phyloP scores from a whole-genome alignment of 2,113 vertebrate species.

The Lamprologus callipterus region DNA sequence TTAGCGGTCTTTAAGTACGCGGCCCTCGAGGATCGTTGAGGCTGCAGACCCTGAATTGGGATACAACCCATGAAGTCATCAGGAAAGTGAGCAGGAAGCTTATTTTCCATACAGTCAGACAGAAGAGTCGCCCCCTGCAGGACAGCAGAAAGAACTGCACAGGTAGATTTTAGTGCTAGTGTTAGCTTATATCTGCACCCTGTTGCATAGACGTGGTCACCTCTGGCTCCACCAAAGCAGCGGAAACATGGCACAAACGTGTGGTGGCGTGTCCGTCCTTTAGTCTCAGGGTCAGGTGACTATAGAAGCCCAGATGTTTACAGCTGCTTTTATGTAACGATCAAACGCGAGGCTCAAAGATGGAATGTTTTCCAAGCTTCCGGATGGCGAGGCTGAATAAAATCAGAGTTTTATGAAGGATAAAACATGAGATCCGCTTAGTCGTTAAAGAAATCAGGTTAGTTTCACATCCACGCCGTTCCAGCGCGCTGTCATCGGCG shows the following conservation, averaged over 20 bases:
- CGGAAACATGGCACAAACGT: fast-evolving
- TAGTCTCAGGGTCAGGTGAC: neutral
- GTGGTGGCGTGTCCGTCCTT: neutral
- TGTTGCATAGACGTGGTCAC: neutral
- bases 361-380: neutral
- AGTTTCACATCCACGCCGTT: neutral
- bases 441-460: neutral
- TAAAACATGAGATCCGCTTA: neutral
- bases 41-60: no score
- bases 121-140: neutral
- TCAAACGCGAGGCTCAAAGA: neutral
- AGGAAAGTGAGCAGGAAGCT: neutral
- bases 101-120: neutral
- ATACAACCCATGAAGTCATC: neutral
- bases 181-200: no score
- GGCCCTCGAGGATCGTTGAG: fast-evolving
- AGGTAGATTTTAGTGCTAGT: neutral
- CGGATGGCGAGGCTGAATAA: neutral
- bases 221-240: neutral
- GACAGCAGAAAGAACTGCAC: neutral
- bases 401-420: neutral
- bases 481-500: neutral
- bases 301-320: neutral
- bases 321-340: neutral
- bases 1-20: no score